Evolutionary conservation across 2,888 invertebrate species (phyloP), one percentile per base, ranked within the genome.

Genomic region (Andrena bucephala): DNA sequence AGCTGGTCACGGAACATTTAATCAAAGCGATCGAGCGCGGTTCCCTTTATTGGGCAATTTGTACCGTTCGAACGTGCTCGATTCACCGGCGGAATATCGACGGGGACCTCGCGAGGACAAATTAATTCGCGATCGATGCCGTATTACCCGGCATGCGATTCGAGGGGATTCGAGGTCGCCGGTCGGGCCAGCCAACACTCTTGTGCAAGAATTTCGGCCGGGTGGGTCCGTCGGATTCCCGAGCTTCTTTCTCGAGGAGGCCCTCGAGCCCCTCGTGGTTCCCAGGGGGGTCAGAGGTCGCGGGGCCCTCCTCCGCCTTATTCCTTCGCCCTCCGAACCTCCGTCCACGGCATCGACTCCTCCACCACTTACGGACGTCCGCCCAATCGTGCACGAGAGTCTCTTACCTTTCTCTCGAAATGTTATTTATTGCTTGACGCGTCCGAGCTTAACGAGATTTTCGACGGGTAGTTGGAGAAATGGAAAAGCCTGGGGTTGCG

Each of bases 241-340:
- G 77, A 66, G 85, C 72, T 86, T 82, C 86, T 86, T 87, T 86
- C 87, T 85, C 87, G 78, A 59, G 50, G 83, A 83, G 81, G 76
- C 77, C 89, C 86, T 78, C 78, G 69, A 85, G 86, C 79, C 75
- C 81, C 66, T 76, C 81, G 79, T 75, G 85, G 89, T 90, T 92
- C 91, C 89, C 92, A 92, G 85, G 90, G 80, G 87, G 91, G 91
- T 92, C 91, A 92, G 88, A 92, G 92, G 92, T 92, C 92, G 87
- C 78, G 71, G 86, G 88, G 85, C 88, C 89, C 90, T 90, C 89
- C 89, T 89, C 77, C 79, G 67, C 81, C 88, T 88, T 85, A 83
- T 81, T 86, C 85, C 85, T 78, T 77, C 73, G 60, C 79, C 71
- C 73, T 78, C 50, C 69, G 27, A 70, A 68, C 78, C 66, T 59